Base-by-base conservation (phyloP, 2,113 vertebrate species). In the Sceloporus undulatus region DNA sequence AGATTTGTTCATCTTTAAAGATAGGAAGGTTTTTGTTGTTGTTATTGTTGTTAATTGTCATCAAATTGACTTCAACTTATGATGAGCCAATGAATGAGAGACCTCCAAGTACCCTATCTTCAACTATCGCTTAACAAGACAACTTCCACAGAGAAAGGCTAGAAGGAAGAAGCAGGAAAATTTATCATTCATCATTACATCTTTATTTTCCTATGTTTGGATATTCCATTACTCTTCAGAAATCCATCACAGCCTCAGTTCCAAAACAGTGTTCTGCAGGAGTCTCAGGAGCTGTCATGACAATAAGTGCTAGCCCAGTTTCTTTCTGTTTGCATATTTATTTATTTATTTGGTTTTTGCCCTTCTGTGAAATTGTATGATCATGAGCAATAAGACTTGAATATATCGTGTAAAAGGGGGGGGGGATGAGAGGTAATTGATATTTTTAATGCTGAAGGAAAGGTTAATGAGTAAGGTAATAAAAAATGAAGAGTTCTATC, bases 391-490 rank as follows among this genome's bases (percentile, higher is more conserved):
- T 71, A 25, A 4, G 48, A 70, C 10, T 3, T 89, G 83, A 91
- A 73, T 68, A 76, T 82, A 40, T 38, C 66, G 68, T 71, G 34
- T 34, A 34, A 34, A 34, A 34, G 88, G 90, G 4, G 56, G 4
- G 56, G 65, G 25, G 14, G 25, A 48, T 76, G 87, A 90, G 94
- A 84, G 40, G 89, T 86, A 91, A 86, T 88, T 87, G 91, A 40
- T 88, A 76, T 89, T 86, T 88, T 87, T 65, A 89, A 88, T 23
- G 42, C 62, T 91, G 1, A 77, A 90, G 77, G 91, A 90, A 94
- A 93, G 82, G 88, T 91, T 94, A 94, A 94, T 80, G 86, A 90
- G 78, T 29, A 90, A 65, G 56, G 84, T 59, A 59, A 84, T 84
- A 73, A 84, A 84, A 74, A 34, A 80, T 27, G 21, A 25, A 27